These are phyloP conservation scores for Bambusicola thoracicus DNA, from an alignment of 2,113 vertebrate species.

Conservation along the genomic window DNA sequence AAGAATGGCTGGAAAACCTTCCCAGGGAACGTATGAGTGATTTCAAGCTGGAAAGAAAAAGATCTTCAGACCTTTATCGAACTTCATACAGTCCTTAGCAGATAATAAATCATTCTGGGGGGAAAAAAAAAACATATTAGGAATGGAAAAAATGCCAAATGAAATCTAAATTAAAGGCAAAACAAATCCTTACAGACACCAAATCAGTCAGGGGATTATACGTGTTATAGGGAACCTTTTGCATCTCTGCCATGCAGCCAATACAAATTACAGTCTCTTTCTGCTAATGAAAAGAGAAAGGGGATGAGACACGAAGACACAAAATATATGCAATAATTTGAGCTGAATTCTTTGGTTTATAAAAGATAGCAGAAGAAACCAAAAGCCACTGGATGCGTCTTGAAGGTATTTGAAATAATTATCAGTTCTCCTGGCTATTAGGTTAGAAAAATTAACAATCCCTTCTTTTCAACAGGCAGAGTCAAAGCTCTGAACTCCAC, in stretches of 20 bases:
- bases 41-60: neutral
- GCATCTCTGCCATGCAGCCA: neutral
- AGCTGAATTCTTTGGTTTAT: neutral
- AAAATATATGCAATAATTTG: neutral
- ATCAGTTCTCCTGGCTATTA: neutral
- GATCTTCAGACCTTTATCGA: neutral
- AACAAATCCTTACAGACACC: neutral
- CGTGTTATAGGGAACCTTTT: neutral
- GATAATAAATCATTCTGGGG: neutral
- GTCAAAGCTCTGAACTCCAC: neutral
- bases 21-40: rapidly evolving
- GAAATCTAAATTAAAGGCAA: neutral
- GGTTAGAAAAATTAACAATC: neutral
- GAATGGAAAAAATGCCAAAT: neutral
- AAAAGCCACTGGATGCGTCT: neutral
- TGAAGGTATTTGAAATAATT: neutral
- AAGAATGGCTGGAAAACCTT: neutral
- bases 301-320: neutral
- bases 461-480: neutral
- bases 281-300: neutral
- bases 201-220: neutral
- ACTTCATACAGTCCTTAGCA: neutral
- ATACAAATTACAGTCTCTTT: neutral
- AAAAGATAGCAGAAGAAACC: neutral
- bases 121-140: neutral